phyloP scores from a whole-genome alignment of 1,140 invertebrate genomes.

The Neomicropteryx cornuta region DNA sequence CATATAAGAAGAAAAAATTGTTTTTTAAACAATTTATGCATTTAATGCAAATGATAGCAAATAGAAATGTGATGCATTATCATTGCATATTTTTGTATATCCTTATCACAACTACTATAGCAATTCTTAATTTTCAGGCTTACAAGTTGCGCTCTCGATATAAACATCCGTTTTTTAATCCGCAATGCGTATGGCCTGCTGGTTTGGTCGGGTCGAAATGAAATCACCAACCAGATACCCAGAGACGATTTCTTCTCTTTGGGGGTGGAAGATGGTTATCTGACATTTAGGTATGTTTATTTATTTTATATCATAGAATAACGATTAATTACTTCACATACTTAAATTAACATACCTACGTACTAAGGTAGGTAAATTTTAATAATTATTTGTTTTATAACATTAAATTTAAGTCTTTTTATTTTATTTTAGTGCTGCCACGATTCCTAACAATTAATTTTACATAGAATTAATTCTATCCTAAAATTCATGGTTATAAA shows the following conservation, averaged over 20 bases:
- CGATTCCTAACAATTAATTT: neutral
- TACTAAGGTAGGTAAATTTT: constrained; percentile 1
- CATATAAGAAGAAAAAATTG: neutral
- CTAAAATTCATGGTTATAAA: no score
- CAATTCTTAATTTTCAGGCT: constrained; percentile 44
- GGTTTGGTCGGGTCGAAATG: constrained; percentile 78
- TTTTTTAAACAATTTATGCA: neutral
- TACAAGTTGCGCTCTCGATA: constrained; percentile 64
- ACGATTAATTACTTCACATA: neutral
- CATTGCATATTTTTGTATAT: neutral
- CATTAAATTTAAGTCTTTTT: neutral
- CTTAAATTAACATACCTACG: neutral
- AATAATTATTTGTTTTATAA: neutral
- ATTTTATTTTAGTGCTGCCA: neutral
- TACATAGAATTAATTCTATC: no score
- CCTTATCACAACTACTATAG: constrained; percentile 6
- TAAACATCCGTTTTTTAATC: constrained; percentile 69
- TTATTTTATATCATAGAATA: constrained; percentile 6
- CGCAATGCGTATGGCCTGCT: constrained; percentile 61
- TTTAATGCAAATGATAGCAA: neutral
- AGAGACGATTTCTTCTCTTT: constrained; percentile 73
- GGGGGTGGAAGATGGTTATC: constrained; percentile 63
- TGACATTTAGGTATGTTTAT: constrained; percentile 29
- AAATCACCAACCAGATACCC: constrained; percentile 30
- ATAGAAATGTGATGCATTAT: neutral